Evolutionary conservation across 2,797 vertebrate species (phyloP), one percentile per base, ranked within the genome.

Genomic region (Etheostoma perlongum): DNA sequence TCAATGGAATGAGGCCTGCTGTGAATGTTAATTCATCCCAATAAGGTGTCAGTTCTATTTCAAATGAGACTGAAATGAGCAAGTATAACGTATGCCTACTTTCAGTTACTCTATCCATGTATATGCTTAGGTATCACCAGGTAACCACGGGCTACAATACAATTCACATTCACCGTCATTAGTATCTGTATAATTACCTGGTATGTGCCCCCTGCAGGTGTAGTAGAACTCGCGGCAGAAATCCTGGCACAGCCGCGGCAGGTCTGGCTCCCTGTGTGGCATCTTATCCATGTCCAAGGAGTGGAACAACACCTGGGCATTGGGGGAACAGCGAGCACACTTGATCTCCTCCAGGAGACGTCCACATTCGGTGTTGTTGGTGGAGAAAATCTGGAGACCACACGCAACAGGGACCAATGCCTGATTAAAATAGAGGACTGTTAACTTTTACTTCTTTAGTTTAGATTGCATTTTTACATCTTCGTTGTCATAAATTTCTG

Each of bases 161-260:
- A 61, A 74, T 21, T 76, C 60, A 48, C 62, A 77, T 75, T 81
- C 55, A 72, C 33, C 8, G 46, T 74, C 64, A 74, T 79, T 76
- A 76, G 62, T 83, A 74, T 80, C 61, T 47, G 59, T 55, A 33
- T 85, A 90, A 92, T 96, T 98, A 99, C 98, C 98, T 98, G 98
- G 97, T 95, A 99, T 94, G 88, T 99, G 97, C 84, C 96, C 95
- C 89, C 97, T 95, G 93, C 98, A 99, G 89, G 97, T 97, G 88
- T 99, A 99, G 95, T 98, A 99, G 95, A 99, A 97, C 91, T 98
- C 96, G 82, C 97, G 96, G 95, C 98, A 99, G 95, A 99, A 99
- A 92, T 98, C 97, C 91, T 96, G 96, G 96, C 98, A 99, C 91
- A 99, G 94, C 68, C 95, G 94, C 4, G 98, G 98, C 90, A 99